Percentiles rank a stretch among this genome's conserved stretches.
Evolutionary conservation across 2,113 vertebrate species (phyloP).

Genomic region (Emydura subglobosa): DNA sequence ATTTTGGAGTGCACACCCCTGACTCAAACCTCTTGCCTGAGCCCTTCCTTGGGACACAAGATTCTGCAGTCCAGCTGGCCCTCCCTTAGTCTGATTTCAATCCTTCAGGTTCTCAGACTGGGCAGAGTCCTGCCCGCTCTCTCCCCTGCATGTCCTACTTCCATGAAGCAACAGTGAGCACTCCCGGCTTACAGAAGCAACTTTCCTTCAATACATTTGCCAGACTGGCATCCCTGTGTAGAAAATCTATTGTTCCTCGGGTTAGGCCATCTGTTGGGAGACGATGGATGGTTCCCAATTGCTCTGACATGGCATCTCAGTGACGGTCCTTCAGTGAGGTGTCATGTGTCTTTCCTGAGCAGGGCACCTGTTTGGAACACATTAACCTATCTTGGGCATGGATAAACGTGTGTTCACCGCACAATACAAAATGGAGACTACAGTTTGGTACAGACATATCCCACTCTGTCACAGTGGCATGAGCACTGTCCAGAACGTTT

Average conservation of each 20-base stretch:
- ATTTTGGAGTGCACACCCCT: not conserved
- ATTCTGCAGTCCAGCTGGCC: too few relatives aligned
- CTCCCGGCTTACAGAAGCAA: not conserved
- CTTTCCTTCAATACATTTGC: not conserved
- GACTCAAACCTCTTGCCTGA: not conserved
- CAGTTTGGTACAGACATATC: too few relatives aligned
- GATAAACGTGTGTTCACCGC: too few relatives aligned
- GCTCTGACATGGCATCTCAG: not conserved
- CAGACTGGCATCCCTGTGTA: not conserved
- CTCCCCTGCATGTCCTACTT: not conserved
- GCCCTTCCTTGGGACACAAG: not conserved
- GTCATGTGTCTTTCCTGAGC: not conserved
- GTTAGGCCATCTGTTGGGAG: too few relatives aligned
- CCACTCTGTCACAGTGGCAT: too few relatives aligned
- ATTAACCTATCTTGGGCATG: too few relatives aligned
- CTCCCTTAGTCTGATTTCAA: not conserved
- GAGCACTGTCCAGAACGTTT: too few relatives aligned
- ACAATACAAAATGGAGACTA: too few relatives aligned
- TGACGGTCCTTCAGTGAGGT: not conserved
- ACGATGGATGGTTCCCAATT: not conserved
- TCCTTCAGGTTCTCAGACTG: not conserved
- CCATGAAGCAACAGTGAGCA: not conserved
- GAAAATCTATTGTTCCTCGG: not conserved
- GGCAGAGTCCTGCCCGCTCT: not conserved
- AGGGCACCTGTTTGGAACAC: not conserved